Conservation (phyloP, 2,113 vertebrate species). For the Lophotis ruficrista region DNA sequence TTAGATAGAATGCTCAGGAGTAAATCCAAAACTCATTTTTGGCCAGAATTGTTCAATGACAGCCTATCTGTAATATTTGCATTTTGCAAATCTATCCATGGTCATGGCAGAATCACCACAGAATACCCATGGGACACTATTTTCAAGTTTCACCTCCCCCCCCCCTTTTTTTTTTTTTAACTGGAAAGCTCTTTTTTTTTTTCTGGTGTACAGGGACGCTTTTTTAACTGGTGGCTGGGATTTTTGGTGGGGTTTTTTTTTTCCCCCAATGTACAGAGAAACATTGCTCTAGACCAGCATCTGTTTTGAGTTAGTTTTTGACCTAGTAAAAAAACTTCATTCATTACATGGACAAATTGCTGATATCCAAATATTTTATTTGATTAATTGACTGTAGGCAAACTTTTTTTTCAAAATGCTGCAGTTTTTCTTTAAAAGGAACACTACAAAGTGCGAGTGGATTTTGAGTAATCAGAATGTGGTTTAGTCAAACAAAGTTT, state of each 20-base stretch:
- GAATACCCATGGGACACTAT: not conserved
- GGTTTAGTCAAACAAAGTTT: constrained; percentile 13
- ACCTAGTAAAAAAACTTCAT: not conserved
- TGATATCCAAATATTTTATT: constrained; percentile 55
- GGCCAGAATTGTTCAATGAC: not conserved
- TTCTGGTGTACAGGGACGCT: not conserved
- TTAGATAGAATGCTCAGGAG: not conserved
- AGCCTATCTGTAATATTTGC: not conserved
- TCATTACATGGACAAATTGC: constrained; percentile 50
- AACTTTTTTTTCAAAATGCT: constrained; percentile 19
- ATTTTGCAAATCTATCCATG: not conserved
- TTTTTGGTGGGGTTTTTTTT: not conserved
- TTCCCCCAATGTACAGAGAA: not conserved
- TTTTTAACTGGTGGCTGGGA: not conserved
- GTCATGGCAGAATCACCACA: not conserved
- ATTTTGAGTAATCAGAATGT: not conserved
- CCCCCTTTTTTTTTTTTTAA: not conserved
- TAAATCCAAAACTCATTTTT: not conserved
- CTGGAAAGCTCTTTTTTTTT: not conserved
- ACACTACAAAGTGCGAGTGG: not conserved
- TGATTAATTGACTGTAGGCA: constrained; percentile 53
- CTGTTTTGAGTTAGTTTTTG: constrained; percentile 53
- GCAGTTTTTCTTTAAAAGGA: constrained; percentile 8
- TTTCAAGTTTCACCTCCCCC: not conserved
- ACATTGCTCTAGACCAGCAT: not conserved